Percentiles rank a stretch among this genome's conserved stretches.
phyloP scores from a whole-genome alignment of 2,888 invertebrate species.

The Lamellibrachia columna region DNA sequence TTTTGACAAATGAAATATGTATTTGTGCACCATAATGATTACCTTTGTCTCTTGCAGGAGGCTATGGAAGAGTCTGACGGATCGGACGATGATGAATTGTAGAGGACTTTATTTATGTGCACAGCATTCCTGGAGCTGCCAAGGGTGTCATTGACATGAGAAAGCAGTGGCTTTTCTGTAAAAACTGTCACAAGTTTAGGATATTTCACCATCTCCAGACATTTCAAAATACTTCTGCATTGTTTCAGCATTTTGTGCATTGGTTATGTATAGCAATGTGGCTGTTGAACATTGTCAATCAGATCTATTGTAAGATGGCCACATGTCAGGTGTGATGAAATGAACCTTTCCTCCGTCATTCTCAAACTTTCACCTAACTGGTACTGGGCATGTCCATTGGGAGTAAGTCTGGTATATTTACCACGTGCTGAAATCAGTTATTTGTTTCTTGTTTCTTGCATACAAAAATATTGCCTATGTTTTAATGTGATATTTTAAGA shows the following conservation, averaged over 20 bases:
- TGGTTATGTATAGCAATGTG: background rate
- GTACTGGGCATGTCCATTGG: background rate
- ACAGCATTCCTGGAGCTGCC: background rate
- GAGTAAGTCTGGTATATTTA: background rate
- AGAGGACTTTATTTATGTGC: slow-evolving; percentile 12
- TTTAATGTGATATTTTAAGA: background rate
- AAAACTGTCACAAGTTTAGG: background rate
- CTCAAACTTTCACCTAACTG: background rate
- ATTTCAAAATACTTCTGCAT: background rate
- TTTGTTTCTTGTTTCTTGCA: background rate
- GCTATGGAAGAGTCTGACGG: slow-evolving; percentile 87
- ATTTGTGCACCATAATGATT: background rate
- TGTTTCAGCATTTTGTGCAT: background rate
- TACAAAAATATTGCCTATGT: background rate
- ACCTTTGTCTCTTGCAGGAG: slow-evolving; percentile 67
- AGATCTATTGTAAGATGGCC: background rate
- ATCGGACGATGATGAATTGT: slow-evolving; percentile 72
- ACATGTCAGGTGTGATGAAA: background rate
- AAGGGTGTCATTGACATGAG: background rate
- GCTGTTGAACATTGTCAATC: background rate
- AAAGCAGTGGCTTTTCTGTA: background rate
- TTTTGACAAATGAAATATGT: background rate
- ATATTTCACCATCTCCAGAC: background rate
- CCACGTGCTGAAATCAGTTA: background rate
- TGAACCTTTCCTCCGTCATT: background rate